phyloP scores from a whole-genome alignment of 2,888 invertebrate genomes.

The Leucozona laternaria region DNA sequence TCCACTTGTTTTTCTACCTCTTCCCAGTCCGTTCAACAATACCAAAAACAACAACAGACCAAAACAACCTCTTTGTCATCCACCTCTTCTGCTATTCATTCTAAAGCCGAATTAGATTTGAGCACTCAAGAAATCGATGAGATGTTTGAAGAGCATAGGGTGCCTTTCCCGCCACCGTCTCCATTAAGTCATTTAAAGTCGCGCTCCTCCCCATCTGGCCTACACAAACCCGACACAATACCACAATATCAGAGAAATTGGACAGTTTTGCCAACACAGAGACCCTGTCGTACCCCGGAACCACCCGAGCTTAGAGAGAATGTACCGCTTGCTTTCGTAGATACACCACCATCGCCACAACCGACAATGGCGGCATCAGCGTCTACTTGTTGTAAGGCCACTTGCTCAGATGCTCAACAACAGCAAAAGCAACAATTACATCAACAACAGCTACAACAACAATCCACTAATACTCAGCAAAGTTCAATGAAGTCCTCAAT shows the following conservation, averaged over 20 bases:
- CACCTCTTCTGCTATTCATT: conserved; percentile 67
- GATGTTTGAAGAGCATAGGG: conserved; percentile 81
- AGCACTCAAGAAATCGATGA: conserved; percentile 79
- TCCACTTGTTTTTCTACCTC: conserved; percentile 77
- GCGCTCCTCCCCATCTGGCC: conserved; percentile 83
- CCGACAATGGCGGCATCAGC: conserved; percentile 66
- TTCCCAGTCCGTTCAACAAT: conserved; percentile 80
- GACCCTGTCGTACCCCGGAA: conserved; percentile 86
- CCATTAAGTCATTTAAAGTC: conserved; percentile 81
- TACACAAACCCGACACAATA: conserved; percentile 87
- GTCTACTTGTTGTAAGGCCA: conserved; percentile 34
- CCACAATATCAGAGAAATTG: conserved; percentile 88
- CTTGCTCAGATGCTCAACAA: conserved; percentile 79
- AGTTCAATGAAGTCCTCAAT: conserved; percentile 45
- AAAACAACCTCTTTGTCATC: conserved; percentile 74
- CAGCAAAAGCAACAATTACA: conserved; percentile 73
- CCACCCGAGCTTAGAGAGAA: conserved; percentile 84
- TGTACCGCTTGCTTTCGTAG: conserved; percentile 83
- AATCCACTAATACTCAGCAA: conserved; percentile 58
- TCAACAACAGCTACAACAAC: conserved; percentile 71
- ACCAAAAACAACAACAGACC: conserved; percentile 80
- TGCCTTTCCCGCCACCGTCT: conserved; percentile 82
- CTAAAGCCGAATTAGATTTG: conserved; percentile 60
- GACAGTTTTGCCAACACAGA: conserved; percentile 86
- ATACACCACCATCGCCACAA: conserved; percentile 79